phyloP scores from a whole-genome alignment of 2,888 invertebrate species.

The Phyto melanocephala region DNA sequence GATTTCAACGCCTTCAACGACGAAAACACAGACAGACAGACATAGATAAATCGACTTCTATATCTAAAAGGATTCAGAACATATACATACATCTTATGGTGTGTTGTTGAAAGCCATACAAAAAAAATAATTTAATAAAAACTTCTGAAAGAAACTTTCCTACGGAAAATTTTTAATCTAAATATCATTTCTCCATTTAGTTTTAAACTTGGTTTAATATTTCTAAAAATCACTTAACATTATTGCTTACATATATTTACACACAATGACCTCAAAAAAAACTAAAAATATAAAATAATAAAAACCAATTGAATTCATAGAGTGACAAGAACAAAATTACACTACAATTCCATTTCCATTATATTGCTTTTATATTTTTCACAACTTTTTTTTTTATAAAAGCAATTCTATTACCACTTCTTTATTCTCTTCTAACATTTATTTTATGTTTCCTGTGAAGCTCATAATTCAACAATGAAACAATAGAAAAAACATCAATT shows the following conservation, averaged over 20 bases:
- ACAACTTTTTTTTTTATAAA: not conserved
- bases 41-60: no score
- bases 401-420: not conserved
- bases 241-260: not conserved
- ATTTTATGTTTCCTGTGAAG: not conserved
- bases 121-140: no score
- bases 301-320: not conserved
- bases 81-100: no score
- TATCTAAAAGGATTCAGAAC: no score
- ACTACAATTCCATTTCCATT: not conserved
- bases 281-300: no score
- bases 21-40: no score
- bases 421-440: not conserved
- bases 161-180: no score
- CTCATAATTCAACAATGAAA: slow-evolving; percentile 31
- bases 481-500: slow-evolving; percentile 23
- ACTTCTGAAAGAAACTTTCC: no score
- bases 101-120: no score
- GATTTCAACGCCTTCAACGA: no score
- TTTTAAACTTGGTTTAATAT: not conserved
- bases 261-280: no score
- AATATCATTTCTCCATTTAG: no score
- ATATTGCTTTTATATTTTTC: not conserved
- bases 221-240: not conserved
- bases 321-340: slow-evolving; percentile 5